Conservation (phyloP, 64 coral and sea anemone genomes). For the Porites lutea region DNA sequence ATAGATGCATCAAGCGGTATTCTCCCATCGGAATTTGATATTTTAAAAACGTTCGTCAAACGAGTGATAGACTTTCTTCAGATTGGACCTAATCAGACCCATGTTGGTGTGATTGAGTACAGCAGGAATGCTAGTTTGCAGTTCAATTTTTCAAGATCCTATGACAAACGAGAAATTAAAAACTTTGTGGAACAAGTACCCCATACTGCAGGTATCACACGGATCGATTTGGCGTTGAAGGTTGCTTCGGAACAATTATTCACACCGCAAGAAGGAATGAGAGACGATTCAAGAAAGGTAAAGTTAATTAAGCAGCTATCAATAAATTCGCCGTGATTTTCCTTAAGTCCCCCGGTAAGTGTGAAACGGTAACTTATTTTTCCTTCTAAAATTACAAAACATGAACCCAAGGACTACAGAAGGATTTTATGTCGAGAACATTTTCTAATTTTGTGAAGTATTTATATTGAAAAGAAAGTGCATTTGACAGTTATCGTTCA, state of each 20-base stretch:
- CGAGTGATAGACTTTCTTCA: conserved; percentile 77
- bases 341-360: too few species aligned
- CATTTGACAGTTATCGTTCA: too few species aligned
- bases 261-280: conserved; percentile 66
- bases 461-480: too few species aligned
- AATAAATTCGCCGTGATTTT: too few species aligned
- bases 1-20: conserved; percentile 86
- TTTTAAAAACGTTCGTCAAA: conserved; percentile 69
- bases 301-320: too few species aligned
- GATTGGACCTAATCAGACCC: conserved; percentile 62
- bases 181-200: conserved; percentile 17
- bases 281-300: conserved; percentile 75
- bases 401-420: too few species aligned
- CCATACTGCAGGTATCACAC: conserved; percentile 51
- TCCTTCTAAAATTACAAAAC: too few species aligned
- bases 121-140: conserved; percentile 31
- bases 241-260: conserved; percentile 66
- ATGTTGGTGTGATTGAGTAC: conserved; percentile 85
- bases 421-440: too few species aligned
- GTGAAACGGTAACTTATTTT: too few species aligned
- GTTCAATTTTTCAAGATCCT: conserved; percentile 60
- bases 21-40: background rate
- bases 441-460: too few species aligned
- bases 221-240: conserved; percentile 83
- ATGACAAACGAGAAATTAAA: conserved; percentile 65